phyloP scores from a whole-genome alignment of 92 coral and sea anemone species.

The Zoanthus gigantus region DNA sequence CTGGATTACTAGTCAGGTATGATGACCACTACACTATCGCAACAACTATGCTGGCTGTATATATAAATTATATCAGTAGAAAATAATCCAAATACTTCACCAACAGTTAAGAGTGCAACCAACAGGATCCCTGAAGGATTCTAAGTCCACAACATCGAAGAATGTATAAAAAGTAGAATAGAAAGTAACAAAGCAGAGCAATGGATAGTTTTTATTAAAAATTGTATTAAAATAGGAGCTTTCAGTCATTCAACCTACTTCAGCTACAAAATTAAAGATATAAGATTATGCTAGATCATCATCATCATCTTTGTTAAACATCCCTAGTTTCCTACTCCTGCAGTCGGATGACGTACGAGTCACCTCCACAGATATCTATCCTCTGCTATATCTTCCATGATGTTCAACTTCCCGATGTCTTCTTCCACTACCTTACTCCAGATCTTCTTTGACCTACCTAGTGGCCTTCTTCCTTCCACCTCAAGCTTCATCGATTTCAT shows the following conservation, averaged over 20 bases:
- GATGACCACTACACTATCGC: too few relatives aligned
- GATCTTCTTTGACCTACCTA: too few relatives aligned
- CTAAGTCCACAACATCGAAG: neutral
- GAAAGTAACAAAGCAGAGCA: neutral
- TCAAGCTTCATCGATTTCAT: neutral
- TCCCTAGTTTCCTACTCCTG: too few relatives aligned
- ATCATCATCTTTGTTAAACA: too few relatives aligned
- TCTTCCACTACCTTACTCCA: too few relatives aligned
- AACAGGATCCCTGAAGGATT: neutral
- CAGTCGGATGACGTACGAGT: neutral
- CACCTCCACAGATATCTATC: neutral
- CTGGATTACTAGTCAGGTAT: too few relatives aligned
- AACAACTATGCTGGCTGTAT: neutral
- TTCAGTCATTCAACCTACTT: neutral
- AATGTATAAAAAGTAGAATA: neutral
- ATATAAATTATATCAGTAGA: neutral
- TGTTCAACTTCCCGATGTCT: too few relatives aligned
- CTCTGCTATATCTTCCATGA: too few relatives aligned
- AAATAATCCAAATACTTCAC: too few relatives aligned
- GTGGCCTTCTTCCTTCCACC: too few relatives aligned
- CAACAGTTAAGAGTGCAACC: too few relatives aligned
- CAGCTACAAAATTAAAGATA: neutral
- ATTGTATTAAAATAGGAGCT: neutral
- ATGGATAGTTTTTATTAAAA: neutral
- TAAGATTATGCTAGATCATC: neutral